phyloP scores from a whole-genome alignment of 2,113 vertebrate species.

The Platichthys stellatus region DNA sequence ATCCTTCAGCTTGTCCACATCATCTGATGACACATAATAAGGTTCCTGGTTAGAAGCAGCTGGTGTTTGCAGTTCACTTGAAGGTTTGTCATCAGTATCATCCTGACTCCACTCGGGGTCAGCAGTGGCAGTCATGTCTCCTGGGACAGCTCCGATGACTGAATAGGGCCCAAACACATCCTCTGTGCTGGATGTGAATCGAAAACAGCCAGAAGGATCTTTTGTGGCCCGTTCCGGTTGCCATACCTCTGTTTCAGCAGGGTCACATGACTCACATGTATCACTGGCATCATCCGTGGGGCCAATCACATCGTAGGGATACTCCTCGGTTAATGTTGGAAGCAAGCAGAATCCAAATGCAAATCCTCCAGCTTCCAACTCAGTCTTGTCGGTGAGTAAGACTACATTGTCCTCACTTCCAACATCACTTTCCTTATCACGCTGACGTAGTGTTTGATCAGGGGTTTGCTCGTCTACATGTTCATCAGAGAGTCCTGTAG shows the following conservation, averaged over 20 bases:
- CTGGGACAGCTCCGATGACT: conserved; percentile 78
- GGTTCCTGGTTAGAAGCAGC: conserved; percentile 72
- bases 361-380: conserved; percentile 55
- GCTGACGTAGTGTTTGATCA: conserved; percentile 41
- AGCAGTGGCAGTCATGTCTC: conserved; percentile 58
- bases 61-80: conserved; percentile 42
- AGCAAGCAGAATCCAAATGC: conserved; percentile 74
- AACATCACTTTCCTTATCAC: conserved; percentile 27
- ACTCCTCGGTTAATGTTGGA: conserved; percentile 80
- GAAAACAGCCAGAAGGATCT: conserved; percentile 79
- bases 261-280: conserved; percentile 74
- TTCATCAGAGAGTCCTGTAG: conserved; percentile 47
- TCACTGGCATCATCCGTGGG: conserved; percentile 75
- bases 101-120: conserved; percentile 76
- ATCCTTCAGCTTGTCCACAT: conserved; percentile 76
- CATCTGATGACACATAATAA: conserved; percentile 78
- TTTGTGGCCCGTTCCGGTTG: conserved; percentile 82
- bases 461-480: conserved; percentile 48
- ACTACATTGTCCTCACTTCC: conserved; percentile 34
- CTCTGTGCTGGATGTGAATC: conserved; percentile 78
- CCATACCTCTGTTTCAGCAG: conserved; percentile 74
- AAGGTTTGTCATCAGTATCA: conserved; percentile 59
- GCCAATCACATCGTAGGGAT: conserved; percentile 83
- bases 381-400: conserved; percentile 39
- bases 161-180: conserved; percentile 82